Evolutionary conservation across 2,797 vertebrate species (phyloP), one percentile per base, ranked within the genome.

Genomic region (Sebastes glaucus): DNA sequence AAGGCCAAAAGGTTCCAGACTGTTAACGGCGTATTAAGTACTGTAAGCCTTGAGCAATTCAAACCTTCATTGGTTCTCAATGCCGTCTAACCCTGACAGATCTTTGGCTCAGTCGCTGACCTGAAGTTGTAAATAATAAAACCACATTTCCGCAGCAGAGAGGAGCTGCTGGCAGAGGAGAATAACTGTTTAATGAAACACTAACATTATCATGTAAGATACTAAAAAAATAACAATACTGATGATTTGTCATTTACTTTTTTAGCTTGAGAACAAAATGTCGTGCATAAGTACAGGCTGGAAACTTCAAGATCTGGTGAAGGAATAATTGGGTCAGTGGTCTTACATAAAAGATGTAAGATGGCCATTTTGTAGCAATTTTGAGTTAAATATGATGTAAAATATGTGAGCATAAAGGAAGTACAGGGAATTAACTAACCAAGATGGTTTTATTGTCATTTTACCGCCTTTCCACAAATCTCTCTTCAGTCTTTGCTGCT

Each of bases 121-220:
- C 63, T n/a, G 1, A 42, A 52, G 74, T 38, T 70, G 78, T 74
- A 84, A 91, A 87, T 65, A 78, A 16, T 59, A 64, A 80, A 85
- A 78, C 52, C 69, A 68, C 60, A 61, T 65, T 77, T 73, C 75
- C 18, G 11, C 68, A 23, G 69, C 56, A 49, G 49, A 68, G 49
- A 42, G 30, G 61, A 60, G 46, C 69, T 6, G 64, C 59, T 70
- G 25, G 32, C 11, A 27, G 66, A n/a, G 18, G 35, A 59, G 53
- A 28, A 11, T 10, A 30, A 70, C 6, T 18, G 14, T 59, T 65
- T 18, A 20, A 61, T 61, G 2, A 57, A 72, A 56, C 66, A 75
- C 2, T 20, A 59, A 65, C 30, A n/a, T 63, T 56, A 65, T 64
- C 56, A 52, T 20, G 10, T 23, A 49, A n/a, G 14, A 61, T 7